Conservation (phyloP, 2,888 invertebrate species). For the Amblyjoppa fuscipennis region DNA sequence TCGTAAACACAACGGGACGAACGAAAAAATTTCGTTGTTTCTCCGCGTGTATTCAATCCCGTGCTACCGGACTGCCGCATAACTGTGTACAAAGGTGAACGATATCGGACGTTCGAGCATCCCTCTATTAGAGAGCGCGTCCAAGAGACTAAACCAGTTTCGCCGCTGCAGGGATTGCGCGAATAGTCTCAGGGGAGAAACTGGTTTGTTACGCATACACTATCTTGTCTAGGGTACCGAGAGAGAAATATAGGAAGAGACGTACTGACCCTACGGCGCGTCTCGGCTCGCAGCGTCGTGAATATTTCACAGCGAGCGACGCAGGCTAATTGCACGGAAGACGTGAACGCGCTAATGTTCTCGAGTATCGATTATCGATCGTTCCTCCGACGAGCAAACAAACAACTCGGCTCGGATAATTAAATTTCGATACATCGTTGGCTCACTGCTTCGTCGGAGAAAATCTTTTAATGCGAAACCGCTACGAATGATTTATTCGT, state of each 20-base stretch:
- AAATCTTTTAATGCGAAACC: neutral
- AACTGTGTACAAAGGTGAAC: constrained; percentile 32
- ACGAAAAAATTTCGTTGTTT: neutral
- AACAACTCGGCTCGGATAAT: neutral
- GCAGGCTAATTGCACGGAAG: constrained; percentile 66
- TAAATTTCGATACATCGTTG: too few species aligned
- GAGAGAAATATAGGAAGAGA: constrained; percentile 3
- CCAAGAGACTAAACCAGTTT: constrained; percentile 63
- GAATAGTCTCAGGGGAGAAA: constrained; percentile 62
- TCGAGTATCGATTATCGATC: constrained; percentile 23
- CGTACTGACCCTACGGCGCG: neutral
- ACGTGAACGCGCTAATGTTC: constrained; percentile 33
- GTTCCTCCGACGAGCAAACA: neutral
- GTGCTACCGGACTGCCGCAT: neutral
- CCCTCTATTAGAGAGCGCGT: constrained; percentile 51
- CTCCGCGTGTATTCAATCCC: neutral
- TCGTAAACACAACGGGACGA: too few species aligned
- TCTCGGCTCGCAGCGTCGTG: constrained; percentile 28
- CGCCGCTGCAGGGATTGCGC: constrained; percentile 29
- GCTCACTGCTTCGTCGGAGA: neutral
- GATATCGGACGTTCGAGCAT: constrained; percentile 42
- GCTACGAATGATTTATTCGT: neutral
- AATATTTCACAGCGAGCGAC: constrained; percentile 37
- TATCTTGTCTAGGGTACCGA: constrained; percentile 52
- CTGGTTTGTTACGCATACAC: constrained; percentile 66